Evolutionary conservation across 1,140 invertebrate species (phyloP).

Genomic region (Reticulitermes speratus): DNA sequence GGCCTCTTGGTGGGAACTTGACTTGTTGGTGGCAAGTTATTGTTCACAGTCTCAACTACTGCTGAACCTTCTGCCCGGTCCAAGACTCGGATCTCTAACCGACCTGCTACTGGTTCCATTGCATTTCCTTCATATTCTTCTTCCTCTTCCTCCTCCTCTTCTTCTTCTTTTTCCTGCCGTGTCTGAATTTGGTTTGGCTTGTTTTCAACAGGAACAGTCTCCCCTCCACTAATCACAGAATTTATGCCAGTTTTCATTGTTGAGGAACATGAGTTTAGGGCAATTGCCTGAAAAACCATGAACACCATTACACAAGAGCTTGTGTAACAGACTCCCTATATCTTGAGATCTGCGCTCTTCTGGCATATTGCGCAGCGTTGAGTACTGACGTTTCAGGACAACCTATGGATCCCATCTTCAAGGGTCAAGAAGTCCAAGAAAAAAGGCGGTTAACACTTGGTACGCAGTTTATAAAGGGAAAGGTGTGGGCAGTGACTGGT

Average conservation of each 20-base stretch:
- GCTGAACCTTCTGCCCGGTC: constrained; percentile 51
- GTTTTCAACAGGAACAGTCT: constrained; percentile 32
- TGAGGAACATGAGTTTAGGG: constrained; percentile 33
- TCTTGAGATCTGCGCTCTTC: too few relatives aligned
- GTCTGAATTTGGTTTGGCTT: constrained; percentile 33
- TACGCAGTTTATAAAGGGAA: too few relatives aligned
- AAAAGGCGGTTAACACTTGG: too few relatives aligned
- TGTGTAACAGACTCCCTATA: too few relatives aligned
- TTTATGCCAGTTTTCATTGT: constrained; percentile 29
- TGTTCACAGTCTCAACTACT: constrained; percentile 47
- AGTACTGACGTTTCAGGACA: too few relatives aligned
- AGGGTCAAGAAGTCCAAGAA: too few relatives aligned
- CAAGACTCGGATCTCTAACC: constrained; percentile 78
- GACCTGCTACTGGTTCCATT: constrained; percentile 62
- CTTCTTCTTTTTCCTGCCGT: constrained; percentile 35
- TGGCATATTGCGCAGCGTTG: too few relatives aligned
- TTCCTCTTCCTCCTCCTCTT: constrained; percentile 46
- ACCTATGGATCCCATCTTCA: too few relatives aligned
- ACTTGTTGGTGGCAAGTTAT: constrained; percentile 22
- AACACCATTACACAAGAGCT: too few relatives aligned
- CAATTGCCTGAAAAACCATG: constrained; percentile 34
- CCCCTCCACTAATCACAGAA: constrained; percentile 15
- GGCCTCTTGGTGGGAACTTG: constrained; percentile 3
- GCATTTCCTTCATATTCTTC: constrained; percentile 43
- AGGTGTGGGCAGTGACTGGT: too few relatives aligned